phyloP scores from a whole-genome alignment of 2,113 vertebrate genomes.

The Mugil cephalus region DNA sequence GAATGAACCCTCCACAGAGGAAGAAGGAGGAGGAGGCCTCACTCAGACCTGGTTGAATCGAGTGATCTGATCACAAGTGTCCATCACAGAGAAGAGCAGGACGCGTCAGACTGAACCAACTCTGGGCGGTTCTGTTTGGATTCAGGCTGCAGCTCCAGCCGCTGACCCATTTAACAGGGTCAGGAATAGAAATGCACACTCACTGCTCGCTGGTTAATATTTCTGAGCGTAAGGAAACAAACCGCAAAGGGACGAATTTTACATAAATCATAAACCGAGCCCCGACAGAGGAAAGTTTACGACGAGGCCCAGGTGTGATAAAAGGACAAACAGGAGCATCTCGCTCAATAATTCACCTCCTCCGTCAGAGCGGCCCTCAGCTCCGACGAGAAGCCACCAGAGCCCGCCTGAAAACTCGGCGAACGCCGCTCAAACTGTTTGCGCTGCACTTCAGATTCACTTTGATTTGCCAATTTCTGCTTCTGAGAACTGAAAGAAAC shows the following conservation, averaged over 20 bases:
- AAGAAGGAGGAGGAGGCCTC: too few species aligned
- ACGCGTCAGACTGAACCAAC: constrained; percentile 3
- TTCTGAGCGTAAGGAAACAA: neutral
- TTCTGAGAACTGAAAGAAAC: neutral
- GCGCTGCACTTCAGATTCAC: constrained; percentile 1
- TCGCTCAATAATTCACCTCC: constrained; percentile 34
- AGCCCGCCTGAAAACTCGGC: constrained; percentile 13
- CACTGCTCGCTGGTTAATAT: neutral
- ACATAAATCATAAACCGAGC: neutral
- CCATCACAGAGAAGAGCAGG: too few species aligned
- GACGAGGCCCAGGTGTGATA: constrained; percentile 13
- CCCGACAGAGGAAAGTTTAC: constrained; percentile 2
- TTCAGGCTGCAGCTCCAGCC: constrained; percentile 16
- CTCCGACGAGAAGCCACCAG: constrained; percentile 26
- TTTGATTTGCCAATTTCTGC: constrained; percentile 3
- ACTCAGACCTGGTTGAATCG: too few species aligned
- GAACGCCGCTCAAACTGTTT: neutral
- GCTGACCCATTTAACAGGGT: constrained; percentile 44
- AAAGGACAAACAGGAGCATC: constrained; percentile 6
- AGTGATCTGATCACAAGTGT: too few species aligned
- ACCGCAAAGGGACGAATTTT: neutral
- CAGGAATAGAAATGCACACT: constrained; percentile 30
- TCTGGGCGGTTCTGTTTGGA: constrained; percentile 8
- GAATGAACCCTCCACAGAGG: too few species aligned
- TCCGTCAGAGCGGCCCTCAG: constrained; percentile 15